Conservation (phyloP, 1,140 invertebrate species). For the Epicauta chinensis region DNA sequence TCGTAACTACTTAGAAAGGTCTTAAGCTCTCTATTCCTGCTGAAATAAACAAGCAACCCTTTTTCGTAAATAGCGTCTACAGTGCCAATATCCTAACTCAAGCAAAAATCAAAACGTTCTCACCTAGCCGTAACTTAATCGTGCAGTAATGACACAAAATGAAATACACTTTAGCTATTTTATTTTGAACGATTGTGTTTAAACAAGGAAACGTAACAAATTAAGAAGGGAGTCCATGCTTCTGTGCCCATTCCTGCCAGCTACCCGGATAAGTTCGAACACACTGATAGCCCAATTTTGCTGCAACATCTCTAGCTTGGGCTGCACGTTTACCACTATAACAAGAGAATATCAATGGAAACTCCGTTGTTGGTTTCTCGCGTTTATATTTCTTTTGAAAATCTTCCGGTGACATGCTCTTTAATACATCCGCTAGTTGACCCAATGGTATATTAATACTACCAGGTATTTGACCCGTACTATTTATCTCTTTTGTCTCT, state of each 20-base stretch:
- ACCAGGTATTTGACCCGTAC: slow-evolving; percentile 58
- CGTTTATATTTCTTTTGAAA: slow-evolving; percentile 40
- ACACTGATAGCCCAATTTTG: slow-evolving; percentile 43
- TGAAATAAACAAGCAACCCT: too few relatives aligned
- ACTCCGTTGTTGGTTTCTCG: slow-evolving; percentile 40
- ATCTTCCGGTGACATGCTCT: slow-evolving; percentile 33
- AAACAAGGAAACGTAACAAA: too few relatives aligned
- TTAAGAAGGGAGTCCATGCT: not conserved
- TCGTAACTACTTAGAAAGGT: too few relatives aligned
- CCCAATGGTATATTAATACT: slow-evolving; percentile 60
- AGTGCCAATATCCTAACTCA: too few relatives aligned
- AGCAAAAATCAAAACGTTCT: too few relatives aligned
- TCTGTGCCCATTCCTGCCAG: slow-evolving; percentile 16
- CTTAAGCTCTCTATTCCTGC: too few relatives aligned
- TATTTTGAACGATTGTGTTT: too few relatives aligned
- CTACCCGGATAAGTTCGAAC: slow-evolving; percentile 10
- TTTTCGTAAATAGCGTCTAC: too few relatives aligned
- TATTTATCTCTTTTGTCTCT: slow-evolving; percentile 55
- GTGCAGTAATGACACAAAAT: too few relatives aligned
- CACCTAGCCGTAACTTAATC: too few relatives aligned
- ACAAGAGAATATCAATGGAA: slow-evolving; percentile 45
- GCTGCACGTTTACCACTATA: slow-evolving; percentile 43
- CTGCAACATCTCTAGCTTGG: slow-evolving; percentile 38
- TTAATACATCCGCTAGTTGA: slow-evolving; percentile 37
- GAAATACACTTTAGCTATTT: too few relatives aligned